Conservation (phyloP, 2,113 vertebrate genomes). For the Sylvietta virens region DNA sequence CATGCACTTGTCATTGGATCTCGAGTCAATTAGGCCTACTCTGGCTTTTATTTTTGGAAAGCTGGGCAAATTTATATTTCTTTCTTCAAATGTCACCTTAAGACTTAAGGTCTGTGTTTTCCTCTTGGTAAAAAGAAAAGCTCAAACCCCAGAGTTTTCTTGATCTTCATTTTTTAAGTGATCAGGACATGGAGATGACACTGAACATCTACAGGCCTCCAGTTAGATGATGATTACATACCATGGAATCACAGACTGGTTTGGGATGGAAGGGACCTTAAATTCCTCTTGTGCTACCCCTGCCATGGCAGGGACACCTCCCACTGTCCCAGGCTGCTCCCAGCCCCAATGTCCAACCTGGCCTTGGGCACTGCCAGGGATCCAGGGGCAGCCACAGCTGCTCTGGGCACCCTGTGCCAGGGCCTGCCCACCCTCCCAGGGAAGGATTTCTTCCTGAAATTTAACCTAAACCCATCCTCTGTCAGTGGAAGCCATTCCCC, state of each 20-base stretch:
- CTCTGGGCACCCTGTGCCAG: not conserved
- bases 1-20: not conserved
- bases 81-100: not conserved
- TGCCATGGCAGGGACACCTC: not conserved
- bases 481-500: not conserved
- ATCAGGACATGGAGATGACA: not conserved
- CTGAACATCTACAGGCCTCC: not conserved
- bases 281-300: fast-evolving
- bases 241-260: not conserved
- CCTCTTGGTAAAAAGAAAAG: not conserved
- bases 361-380: not conserved
- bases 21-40: not conserved
- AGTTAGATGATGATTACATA: not conserved
- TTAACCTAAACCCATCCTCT: not conserved
- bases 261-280: not conserved
- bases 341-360: fast-evolving
- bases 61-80: not conserved
- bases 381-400: not conserved
- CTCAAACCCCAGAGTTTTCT: not conserved
- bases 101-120: not conserved
- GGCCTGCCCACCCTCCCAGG: fast-evolving
- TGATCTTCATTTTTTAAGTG: not conserved
- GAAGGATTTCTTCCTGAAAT: not conserved
- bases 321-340: not conserved
- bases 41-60: not conserved